phyloP scores from a whole-genome alignment of 2,797 vertebrate genomes.

The Arnoldichthys spilopterus region DNA sequence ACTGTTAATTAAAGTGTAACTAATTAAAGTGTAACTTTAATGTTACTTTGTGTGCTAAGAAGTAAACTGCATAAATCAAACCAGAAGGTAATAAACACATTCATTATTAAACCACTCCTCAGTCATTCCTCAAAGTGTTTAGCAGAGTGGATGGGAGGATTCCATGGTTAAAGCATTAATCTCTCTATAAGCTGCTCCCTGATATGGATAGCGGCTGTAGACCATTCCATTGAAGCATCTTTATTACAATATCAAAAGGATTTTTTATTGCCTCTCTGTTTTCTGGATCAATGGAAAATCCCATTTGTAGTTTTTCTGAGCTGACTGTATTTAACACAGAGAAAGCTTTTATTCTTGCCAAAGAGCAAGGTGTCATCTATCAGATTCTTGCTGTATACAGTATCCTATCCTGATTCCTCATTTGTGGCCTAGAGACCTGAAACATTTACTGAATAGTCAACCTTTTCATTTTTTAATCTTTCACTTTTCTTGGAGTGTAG shows the following conservation, averaged over 20 bases:
- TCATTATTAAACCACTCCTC: no score
- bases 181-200: constrained; percentile 24
- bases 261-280: constrained; percentile 28
- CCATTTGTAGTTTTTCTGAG: constrained; percentile 36
- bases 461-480: background rate
- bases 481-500: background rate
- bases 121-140: background rate
- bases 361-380: constrained; percentile 27
- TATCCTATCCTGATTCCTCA: constrained; percentile 15
- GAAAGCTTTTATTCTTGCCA: constrained; percentile 36
- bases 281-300: constrained; percentile 43
- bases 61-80: no score
- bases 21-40: no score
- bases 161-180: background rate
- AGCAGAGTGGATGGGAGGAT: background rate
- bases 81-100: no score
- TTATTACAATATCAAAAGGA: constrained; percentile 59
- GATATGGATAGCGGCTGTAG: constrained; percentile 36
- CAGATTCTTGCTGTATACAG: constrained; percentile 24
- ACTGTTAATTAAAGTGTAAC: no score
- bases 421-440: background rate
- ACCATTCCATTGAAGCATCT: constrained; percentile 38
- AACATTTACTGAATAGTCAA: background rate
- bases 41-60: no score
- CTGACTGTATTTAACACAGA: constrained; percentile 44